These are phyloP conservation scores for Carpatolechia fugitivella DNA, from an alignment of 2,888 invertebrate genomes.

Conservation along the genomic window DNA sequence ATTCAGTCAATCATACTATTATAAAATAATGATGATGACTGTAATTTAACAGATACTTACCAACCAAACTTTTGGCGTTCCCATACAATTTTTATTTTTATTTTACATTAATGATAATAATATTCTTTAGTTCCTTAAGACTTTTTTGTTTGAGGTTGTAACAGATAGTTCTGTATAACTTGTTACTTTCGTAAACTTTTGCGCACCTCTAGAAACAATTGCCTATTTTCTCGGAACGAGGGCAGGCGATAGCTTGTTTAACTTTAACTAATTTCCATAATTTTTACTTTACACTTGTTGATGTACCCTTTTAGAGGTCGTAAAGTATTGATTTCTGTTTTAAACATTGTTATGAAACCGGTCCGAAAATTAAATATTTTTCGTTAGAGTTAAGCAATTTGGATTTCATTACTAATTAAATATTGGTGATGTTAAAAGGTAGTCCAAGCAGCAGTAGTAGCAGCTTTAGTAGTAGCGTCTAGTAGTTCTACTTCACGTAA, in stretches of 20 bases:
- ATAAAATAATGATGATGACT: too few relatives aligned
- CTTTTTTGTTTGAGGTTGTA: background rate
- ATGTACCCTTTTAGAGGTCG: constrained; percentile 48
- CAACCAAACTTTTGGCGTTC: too few relatives aligned
- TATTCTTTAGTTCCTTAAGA: too few relatives aligned
- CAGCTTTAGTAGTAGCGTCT: too few relatives aligned
- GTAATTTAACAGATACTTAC: too few relatives aligned
- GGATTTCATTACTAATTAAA: too few relatives aligned
- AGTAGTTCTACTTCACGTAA: too few relatives aligned
- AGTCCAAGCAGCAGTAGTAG: background rate
- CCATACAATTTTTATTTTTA: too few relatives aligned
- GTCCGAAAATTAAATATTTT: background rate
- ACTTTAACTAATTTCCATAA: constrained; percentile 63
- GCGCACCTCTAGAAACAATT: constrained; percentile 34
- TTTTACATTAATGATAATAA: too few relatives aligned
- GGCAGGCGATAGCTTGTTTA: constrained; percentile 62
- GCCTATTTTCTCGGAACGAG: constrained; percentile 59
- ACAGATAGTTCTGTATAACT: background rate
- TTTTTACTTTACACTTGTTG: constrained; percentile 56
- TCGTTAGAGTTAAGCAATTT: too few relatives aligned
- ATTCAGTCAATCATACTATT: too few relatives aligned
- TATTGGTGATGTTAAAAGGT: too few relatives aligned
- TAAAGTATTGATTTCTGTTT: constrained; percentile 40
- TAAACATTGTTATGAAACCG: background rate
- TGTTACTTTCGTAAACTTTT: background rate